A percentile compares a stretch with the other conserved stretches of the same genome.
Conservation (phyloP, 1,140 invertebrate species). For the Lepidurus arcticus region DNA sequence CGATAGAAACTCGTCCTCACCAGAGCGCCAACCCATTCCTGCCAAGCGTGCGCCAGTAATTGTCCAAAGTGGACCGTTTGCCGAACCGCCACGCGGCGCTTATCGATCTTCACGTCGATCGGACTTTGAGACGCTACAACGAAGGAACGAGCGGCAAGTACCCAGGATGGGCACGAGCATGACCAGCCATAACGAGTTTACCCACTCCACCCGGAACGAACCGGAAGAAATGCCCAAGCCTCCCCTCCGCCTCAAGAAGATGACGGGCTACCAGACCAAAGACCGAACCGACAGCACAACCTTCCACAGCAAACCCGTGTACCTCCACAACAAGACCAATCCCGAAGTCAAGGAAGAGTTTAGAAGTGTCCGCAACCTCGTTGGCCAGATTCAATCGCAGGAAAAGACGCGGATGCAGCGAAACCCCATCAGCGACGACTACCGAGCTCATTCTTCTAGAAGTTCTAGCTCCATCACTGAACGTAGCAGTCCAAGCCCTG, state of each 20-base stretch:
- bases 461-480: not conserved
- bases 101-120: not conserved
- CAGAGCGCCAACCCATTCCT: not conserved
- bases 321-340: not conserved
- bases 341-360: not conserved
- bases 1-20: not conserved
- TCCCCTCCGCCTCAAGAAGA: slow-evolving; percentile 22
- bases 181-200: not conserved
- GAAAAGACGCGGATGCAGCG: not conserved
- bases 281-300: not conserved
- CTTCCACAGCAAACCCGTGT: not conserved
- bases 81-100: not conserved
- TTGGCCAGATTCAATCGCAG: not conserved
- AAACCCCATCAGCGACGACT: not conserved
- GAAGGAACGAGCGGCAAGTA: slow-evolving; percentile 5
- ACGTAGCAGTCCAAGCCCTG: not conserved
- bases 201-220: not conserved
- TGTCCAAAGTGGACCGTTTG: not conserved
- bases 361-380: not conserved
- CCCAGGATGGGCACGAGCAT: not conserved
- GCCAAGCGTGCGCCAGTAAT: not conserved
- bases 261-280: slow-evolving; percentile 6
- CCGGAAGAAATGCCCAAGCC: slow-evolving; percentile 22
- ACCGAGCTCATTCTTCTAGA: not conserved
- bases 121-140: not conserved